Evolutionary conservation across 2,797 vertebrate species (phyloP).

Genomic region (Scyliorhinus canicula): DNA sequence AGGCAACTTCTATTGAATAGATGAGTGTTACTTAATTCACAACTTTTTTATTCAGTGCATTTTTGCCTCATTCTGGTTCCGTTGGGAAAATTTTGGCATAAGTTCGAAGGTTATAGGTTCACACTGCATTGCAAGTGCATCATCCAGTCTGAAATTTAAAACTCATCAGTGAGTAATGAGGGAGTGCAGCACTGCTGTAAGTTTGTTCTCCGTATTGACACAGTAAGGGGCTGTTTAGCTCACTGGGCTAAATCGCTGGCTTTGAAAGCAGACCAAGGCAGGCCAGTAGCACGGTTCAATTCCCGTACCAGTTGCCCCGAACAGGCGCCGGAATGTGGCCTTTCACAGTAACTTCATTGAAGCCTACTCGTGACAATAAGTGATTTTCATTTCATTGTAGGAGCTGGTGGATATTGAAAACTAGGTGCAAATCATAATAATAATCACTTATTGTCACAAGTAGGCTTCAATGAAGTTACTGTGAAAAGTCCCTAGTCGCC

Average conservation of each 20-base stretch:
- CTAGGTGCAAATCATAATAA: too few relatives aligned
- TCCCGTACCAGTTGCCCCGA: too few relatives aligned
- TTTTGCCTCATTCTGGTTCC: neutral
- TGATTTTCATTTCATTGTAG: too few relatives aligned
- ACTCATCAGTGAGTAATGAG: neutral
- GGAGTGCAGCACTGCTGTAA: neutral
- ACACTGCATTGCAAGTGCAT: neutral
- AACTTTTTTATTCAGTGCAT: neutral
- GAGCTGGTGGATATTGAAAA: neutral
- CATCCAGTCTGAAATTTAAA: neutral
- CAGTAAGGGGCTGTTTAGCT: neutral
- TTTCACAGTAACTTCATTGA: too few relatives aligned
- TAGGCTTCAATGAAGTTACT: too few relatives aligned
- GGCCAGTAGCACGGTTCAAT: too few relatives aligned
- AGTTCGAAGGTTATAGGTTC: neutral
- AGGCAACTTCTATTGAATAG: neutral
- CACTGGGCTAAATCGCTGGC: too few relatives aligned
- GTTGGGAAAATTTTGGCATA: neutral
- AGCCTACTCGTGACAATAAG: too few relatives aligned
- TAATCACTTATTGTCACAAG: too few relatives aligned
- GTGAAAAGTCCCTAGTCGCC: too few relatives aligned
- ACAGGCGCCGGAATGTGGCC: too few relatives aligned
- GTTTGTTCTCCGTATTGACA: neutral
- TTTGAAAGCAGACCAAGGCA: too few relatives aligned
- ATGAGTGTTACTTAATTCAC: neutral